A percentile compares a stretch with the other conserved stretches of the same genome.
Conservation (phyloP, 2,888 invertebrate species). For the Drosophila robusta region DNA sequence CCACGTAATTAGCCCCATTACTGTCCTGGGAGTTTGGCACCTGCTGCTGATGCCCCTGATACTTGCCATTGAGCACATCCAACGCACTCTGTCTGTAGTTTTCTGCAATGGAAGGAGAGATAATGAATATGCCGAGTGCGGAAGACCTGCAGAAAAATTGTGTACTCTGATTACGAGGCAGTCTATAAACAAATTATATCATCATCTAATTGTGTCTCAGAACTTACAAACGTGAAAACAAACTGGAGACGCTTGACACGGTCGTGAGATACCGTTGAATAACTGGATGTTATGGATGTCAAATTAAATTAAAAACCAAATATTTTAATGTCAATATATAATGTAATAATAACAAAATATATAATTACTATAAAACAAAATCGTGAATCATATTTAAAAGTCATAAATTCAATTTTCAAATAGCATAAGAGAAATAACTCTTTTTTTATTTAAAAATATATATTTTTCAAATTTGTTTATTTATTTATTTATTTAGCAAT, state of each 20-base stretch:
- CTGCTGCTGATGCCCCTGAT: slow-evolving; percentile 71
- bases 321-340: too few species aligned
- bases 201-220: slow-evolving; percentile 59
- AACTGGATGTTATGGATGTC: not conserved
- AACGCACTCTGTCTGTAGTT: slow-evolving; percentile 77
- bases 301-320: too few species aligned
- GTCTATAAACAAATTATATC: slow-evolving; percentile 50
- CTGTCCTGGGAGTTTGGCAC: slow-evolving; percentile 29
- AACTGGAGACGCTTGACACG: slow-evolving; percentile 14
- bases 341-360: too few species aligned
- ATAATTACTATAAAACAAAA: too few species aligned
- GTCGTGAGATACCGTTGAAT: slow-evolving; percentile 6
- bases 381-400: too few species aligned
- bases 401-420: too few species aligned
- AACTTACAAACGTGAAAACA: slow-evolving; percentile 21
- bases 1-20: slow-evolving; percentile 73
- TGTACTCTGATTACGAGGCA: slow-evolving; percentile 21
- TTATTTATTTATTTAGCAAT: too few species aligned
- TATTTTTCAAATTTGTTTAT: too few species aligned
- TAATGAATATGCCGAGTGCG: slow-evolving; percentile 47
- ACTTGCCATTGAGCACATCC: slow-evolving; percentile 81
- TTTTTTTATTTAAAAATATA: too few species aligned
- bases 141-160: slow-evolving; percentile 7
- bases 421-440: too few species aligned
- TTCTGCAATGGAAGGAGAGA: slow-evolving; percentile 67